Percentiles rank a stretch among this genome's conserved stretches.
Evolutionary conservation across 2,888 invertebrate species (phyloP).

Genomic region (Meandrusa payeni): DNA sequence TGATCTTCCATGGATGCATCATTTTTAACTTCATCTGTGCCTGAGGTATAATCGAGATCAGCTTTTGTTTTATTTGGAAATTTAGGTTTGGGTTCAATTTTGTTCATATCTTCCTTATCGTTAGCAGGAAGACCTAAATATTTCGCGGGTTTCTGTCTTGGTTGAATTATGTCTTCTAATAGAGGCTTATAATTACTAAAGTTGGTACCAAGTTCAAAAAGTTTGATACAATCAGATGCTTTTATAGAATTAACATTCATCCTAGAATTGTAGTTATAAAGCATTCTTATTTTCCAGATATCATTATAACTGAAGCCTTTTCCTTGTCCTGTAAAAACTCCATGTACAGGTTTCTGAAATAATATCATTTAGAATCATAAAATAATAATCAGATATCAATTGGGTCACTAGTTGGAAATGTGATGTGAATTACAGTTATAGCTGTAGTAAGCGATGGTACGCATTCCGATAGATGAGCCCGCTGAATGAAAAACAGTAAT

Average conservation of each 20-base stretch:
- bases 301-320: slow-evolving; percentile 41
- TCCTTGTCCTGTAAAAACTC: slow-evolving; percentile 23
- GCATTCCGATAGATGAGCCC: too few relatives aligned
- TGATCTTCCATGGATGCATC: too few relatives aligned
- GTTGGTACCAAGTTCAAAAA: slow-evolving; percentile 43
- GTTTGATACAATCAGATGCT: slow-evolving; percentile 43
- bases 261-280: slow-evolving; percentile 48
- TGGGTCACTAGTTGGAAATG: too few relatives aligned
- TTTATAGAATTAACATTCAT: slow-evolving; percentile 30
- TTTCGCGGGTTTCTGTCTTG: slow-evolving; percentile 41
- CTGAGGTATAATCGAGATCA: slow-evolving; percentile 8
- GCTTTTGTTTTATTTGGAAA: slow-evolving; percentile 17
- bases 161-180: slow-evolving; percentile 25
- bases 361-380: too few relatives aligned
- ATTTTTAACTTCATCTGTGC: slow-evolving; percentile 20
- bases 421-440: too few relatives aligned
- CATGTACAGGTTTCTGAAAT: slow-evolving; percentile 21
- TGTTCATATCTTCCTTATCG: too few relatives aligned
- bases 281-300: slow-evolving; percentile 50
- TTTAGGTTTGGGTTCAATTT: too few relatives aligned
- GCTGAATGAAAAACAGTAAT: too few relatives aligned
- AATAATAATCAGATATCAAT: too few relatives aligned
- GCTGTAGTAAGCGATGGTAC: too few relatives aligned
- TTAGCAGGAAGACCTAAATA: slow-evolving; percentile 35
- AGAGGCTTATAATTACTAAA: slow-evolving; percentile 28